Conservation (phyloP, 2,113 vertebrate species). For the Caretta caretta region DNA sequence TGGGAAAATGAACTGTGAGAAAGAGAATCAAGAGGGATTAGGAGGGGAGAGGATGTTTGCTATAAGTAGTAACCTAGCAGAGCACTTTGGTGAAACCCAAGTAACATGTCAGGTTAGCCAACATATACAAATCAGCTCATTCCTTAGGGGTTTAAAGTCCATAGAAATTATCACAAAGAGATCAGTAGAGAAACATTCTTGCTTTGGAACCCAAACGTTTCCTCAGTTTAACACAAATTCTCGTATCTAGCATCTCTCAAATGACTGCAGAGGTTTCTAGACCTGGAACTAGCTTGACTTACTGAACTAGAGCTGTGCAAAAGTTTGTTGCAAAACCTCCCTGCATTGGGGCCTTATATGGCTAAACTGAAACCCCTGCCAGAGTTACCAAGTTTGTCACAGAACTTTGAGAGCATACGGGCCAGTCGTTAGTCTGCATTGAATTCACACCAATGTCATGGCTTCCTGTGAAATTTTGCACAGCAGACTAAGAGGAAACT, state of each 20-base stretch:
- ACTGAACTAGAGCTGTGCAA: not conserved
- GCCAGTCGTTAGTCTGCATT: constrained; percentile 1
- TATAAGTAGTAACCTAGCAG: not conserved
- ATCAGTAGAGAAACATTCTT: constrained; percentile 55
- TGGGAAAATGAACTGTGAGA: not conserved
- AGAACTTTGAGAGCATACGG: constrained; percentile 4
- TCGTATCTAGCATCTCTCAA: not conserved
- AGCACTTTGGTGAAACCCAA: not conserved
- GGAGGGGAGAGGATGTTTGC: not conserved
- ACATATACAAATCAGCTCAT: constrained; percentile 55
- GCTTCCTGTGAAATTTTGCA: not conserved
- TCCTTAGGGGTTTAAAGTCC: constrained; percentile 49
- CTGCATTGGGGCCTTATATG: not conserved
- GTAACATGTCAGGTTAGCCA: constrained; percentile 38
- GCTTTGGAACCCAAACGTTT: constrained; percentile 35
- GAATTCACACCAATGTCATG: not conserved
- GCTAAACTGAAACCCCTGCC: not conserved
- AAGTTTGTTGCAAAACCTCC: not conserved
- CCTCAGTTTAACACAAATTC: not conserved
- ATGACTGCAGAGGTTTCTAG: not conserved
- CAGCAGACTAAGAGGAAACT: not conserved
- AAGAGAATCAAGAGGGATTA: not conserved
- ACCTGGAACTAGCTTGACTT: not conserved
- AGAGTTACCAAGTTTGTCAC: not conserved
- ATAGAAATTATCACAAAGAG: constrained; percentile 53